Evolutionary conservation across 2,113 vertebrate species (phyloP).

Genomic region (Clarias batrachus): DNA sequence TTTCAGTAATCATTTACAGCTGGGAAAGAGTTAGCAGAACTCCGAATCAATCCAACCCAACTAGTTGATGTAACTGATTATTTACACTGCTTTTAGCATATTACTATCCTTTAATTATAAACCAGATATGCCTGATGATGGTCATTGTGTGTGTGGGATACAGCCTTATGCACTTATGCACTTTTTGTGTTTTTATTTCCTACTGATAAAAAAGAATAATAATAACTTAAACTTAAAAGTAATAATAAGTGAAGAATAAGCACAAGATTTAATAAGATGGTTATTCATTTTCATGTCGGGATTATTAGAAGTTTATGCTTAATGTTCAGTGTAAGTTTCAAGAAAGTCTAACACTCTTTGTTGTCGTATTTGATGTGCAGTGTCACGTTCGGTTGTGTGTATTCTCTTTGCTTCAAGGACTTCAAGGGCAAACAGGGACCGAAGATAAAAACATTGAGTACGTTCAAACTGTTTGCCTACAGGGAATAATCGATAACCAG

Average conservation of each 20-base stretch:
- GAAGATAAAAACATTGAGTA: constrained; percentile 9
- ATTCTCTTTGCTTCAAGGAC: background rate
- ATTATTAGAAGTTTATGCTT: background rate
- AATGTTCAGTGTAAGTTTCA: background rate
- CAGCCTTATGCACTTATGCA: background rate
- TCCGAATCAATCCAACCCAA: background rate
- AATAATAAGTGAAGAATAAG: background rate
- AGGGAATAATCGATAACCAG: constrained; percentile 34
- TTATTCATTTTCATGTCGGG: background rate
- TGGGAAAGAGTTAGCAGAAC: background rate
- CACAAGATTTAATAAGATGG: background rate
- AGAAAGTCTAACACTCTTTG: background rate
- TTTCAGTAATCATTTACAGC: background rate
- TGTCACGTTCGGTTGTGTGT: background rate
- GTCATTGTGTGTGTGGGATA: background rate
- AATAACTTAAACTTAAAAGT: background rate
- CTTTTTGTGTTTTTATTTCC: background rate
- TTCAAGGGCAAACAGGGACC: constrained; percentile 23
- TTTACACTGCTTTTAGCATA: background rate
- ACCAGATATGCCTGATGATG: background rate
- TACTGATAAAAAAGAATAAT: too few relatives aligned
- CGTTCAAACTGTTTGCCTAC: constrained; percentile 14
- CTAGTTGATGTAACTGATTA: background rate
- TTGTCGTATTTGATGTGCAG: background rate
- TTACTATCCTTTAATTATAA: background rate